phyloP scores from a whole-genome alignment of 2,797 vertebrate genomes.

The Sitta carolinensis region DNA sequence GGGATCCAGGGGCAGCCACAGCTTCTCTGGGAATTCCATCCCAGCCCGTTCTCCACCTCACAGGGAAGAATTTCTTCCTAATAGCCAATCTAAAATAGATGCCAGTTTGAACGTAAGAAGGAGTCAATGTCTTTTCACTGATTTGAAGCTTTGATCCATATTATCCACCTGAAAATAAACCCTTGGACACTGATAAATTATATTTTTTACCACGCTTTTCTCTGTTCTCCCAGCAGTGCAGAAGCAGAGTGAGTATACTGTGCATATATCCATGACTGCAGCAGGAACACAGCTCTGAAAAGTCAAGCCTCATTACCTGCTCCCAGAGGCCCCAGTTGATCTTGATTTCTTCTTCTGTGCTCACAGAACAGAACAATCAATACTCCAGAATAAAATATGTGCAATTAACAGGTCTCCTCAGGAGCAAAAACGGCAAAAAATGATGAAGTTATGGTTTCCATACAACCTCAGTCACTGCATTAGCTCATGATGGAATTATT shows the following conservation, averaged over 20 bases:
- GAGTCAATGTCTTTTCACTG: neutral
- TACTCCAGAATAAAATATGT: neutral
- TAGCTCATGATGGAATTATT: neutral
- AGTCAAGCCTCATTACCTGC: neutral
- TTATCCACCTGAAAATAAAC: neutral
- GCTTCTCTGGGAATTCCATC: neutral
- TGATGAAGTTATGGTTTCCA: neutral
- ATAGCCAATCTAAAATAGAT: neutral
- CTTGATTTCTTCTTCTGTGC: neutral
- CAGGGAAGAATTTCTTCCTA: neutral
- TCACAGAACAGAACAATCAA: neutral
- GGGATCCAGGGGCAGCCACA: neutral
- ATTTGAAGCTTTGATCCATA: neutral
- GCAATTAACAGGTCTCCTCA: neutral
- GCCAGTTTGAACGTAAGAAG: neutral
- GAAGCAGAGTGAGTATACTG: neutral
- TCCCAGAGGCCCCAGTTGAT: neutral
- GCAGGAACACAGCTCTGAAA: neutral
- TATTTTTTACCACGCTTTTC: neutral
- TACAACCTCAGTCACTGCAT: neutral
- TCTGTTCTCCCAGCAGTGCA: neutral
- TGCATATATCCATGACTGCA: neutral
- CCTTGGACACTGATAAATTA: rapidly evolving
- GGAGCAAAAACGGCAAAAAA: neutral
- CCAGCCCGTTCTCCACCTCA: neutral